Evolutionary conservation across 2,113 vertebrate genomes (phyloP).

Genomic region (Macaca mulatta): DNA sequence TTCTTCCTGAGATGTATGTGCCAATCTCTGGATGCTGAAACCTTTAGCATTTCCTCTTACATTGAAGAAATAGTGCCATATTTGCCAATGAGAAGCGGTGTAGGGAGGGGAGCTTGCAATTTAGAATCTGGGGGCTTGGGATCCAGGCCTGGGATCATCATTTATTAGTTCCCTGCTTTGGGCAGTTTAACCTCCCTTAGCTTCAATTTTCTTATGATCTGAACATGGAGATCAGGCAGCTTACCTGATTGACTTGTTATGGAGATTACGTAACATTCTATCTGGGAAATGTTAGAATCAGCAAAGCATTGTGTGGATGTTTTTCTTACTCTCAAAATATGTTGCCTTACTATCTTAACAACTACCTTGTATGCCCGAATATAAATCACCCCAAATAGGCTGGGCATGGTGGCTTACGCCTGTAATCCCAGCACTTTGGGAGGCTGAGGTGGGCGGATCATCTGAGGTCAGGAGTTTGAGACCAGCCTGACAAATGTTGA

Average conservation of each 20-base stretch:
- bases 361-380: background rate
- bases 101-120: background rate
- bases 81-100: background rate
- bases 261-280: background rate
- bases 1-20: background rate
- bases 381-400: background rate
- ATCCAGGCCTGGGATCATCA: background rate
- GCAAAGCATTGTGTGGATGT: background rate
- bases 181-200: background rate
- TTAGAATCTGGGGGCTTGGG: background rate
- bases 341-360: background rate
- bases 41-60: background rate
- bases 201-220: background rate
- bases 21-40: background rate
- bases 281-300: background rate
- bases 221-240: background rate
- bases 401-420: too few relatives aligned
- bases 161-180: background rate
- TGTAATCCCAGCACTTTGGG: too few relatives aligned
- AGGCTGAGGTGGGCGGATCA: too few relatives aligned
- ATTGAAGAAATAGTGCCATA: background rate
- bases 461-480: too few relatives aligned
- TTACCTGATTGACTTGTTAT: background rate
- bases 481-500: too few relatives aligned
- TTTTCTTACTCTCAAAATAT: constrained; percentile 16